These are phyloP conservation scores for Polyodon spathula DNA, from an alignment of 2,113 vertebrate genomes.

Conservation along the genomic window DNA sequence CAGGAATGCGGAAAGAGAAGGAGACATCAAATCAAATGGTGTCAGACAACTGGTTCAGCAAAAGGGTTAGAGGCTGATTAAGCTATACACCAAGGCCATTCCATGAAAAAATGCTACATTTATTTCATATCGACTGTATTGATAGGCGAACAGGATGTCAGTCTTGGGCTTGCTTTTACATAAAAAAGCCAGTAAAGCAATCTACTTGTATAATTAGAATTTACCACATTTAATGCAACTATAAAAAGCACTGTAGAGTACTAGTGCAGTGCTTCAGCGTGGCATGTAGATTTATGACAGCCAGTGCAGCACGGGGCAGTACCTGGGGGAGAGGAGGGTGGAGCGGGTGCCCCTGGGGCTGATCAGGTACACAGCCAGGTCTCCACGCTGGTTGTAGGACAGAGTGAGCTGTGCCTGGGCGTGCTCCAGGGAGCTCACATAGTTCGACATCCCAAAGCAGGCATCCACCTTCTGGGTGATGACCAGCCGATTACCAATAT, in stretches of 20 bases:
- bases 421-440: conserved; percentile 78
- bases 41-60: no score
- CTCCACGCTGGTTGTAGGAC: conserved; percentile 89
- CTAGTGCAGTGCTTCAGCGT: not conserved
- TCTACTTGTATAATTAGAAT: no score
- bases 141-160: no score
- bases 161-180: no score
- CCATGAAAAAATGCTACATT: no score
- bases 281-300: not conserved
- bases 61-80: no score
- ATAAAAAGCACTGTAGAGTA: not conserved
- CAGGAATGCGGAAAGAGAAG: no score
- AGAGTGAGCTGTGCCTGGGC: conserved; percentile 82
- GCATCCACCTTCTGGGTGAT: conserved; percentile 71
- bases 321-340: conserved; percentile 86
- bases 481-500: conserved; percentile 77
- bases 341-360: conserved; percentile 90
- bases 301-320: conserved; percentile 1
- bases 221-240: no score
- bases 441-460: conserved; percentile 67
- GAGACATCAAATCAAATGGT: no score
- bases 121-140: no score
- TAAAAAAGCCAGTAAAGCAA: no score
- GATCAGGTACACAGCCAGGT: conserved; percentile 83
- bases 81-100: no score